Conservation (phyloP, 1,140 invertebrate genomes). For the Plutomurus gul region DNA sequence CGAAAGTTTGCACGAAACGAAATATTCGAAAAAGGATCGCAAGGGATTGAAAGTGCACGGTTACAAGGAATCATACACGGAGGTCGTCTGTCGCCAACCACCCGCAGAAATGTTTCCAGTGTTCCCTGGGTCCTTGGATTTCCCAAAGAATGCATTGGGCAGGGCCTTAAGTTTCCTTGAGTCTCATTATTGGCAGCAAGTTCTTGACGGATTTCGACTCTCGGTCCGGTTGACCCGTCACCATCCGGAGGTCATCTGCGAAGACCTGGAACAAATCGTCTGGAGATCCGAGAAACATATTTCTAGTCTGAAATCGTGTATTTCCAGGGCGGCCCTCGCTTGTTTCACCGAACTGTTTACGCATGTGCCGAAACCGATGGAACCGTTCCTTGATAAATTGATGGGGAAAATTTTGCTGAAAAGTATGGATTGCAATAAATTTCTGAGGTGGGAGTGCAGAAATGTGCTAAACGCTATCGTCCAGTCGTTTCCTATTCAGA, state of each 20-base stretch:
- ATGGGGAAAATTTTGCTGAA: neutral
- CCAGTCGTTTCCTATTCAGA: neutral
- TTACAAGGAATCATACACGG: neutral
- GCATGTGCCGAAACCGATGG: neutral
- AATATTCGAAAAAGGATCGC: neutral
- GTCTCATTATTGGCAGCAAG: neutral
- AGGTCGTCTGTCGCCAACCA: neutral
- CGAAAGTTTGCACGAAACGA: neutral
- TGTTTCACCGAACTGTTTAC: neutral
- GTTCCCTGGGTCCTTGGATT: neutral
- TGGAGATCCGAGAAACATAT: neutral
- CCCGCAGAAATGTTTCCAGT: neutral
- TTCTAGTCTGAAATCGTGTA: neutral
- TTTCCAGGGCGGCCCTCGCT: neutral
- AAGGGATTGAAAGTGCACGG: neutral
- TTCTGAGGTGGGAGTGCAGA: neutral
- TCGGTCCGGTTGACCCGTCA: neutral
- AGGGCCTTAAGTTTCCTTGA: neutral
- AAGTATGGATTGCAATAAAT: constrained; percentile 11
- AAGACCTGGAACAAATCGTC: neutral
- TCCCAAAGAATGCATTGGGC: neutral
- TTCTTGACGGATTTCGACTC: neutral
- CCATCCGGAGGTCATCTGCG: neutral
- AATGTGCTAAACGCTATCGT: neutral
- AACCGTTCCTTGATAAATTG: neutral